Base-by-base conservation (phyloP, 1,140 invertebrate genomes). In the Bacillus rossius region DNA sequence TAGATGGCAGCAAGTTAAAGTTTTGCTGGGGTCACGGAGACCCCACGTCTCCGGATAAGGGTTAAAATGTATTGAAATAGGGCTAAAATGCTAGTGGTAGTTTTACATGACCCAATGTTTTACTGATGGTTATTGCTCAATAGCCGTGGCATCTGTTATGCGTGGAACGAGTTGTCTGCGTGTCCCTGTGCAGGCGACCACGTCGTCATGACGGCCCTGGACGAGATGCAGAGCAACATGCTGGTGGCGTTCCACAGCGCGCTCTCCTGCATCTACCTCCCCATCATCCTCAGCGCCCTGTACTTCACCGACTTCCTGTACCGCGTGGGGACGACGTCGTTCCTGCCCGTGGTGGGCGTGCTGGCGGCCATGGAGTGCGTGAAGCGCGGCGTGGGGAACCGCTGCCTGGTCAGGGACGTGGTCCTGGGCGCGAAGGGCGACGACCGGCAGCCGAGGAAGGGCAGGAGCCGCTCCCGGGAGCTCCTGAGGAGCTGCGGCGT, bases 231-330 rank as follows among this genome's bases (percentile, higher is more conserved):
- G 10, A 7, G 19, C 17, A 25, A 43, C 2, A 48, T 37, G 22
- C 43, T 57, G 17, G 55, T 49, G 3, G 10, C 34, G 37, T 57
- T 57, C 41, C 49, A 57, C 13, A 34, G 25, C 37, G 47, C 19
- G 3, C 17, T 20, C 26, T 75, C 73, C 0, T 75, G 74, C 37
- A 72, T 75, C 61, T 76, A 77, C 49, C 71, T 76, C 34, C 64
- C 71, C 13, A 69, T 65, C 14, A 74, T 76, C 47, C 55, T 76
- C 17, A 65, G 69, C 52, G 59, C 73, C 10, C 63, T 76, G 14
- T 69, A 73, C 23, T 63, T 71, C 45, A 75, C 70, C 47, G 66
- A 75, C 8, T 71, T 68, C 38, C 59, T 76, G 7, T 73, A 73
- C 51, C 71, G 69, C 52, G 64, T 75, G 41, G 74, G 72, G 57